phyloP scores from a whole-genome alignment of 2,888 invertebrate genomes.

The Unio delphinus region DNA sequence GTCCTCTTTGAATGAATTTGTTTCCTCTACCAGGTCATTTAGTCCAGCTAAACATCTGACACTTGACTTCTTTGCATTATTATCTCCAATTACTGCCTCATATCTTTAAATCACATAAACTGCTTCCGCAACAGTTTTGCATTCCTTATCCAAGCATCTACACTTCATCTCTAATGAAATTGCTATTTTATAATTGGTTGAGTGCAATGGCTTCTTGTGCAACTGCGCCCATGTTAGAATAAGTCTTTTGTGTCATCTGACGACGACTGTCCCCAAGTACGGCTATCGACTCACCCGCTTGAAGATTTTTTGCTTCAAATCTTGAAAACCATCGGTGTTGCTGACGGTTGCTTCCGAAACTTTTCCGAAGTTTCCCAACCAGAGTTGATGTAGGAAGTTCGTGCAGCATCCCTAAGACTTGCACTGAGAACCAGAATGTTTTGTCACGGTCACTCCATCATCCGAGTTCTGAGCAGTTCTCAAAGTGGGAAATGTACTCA shows the following conservation, averaged over 20 bases:
- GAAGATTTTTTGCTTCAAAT: background rate
- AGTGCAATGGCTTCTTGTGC: background rate
- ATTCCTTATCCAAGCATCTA: background rate
- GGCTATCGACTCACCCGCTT: background rate
- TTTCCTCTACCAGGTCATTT: too few species aligned
- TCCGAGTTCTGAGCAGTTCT: too few species aligned
- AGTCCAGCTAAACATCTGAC: too few species aligned
- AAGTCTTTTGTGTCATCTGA: background rate
- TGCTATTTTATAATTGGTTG: background rate
- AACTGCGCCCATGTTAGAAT: background rate
- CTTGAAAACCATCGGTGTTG: too few species aligned
- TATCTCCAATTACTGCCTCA: too few species aligned
- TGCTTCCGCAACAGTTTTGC: constrained; percentile 1
- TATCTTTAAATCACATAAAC: background rate
- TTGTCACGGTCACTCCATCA: background rate
- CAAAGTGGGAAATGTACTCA: too few species aligned
- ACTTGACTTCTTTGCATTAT: too few species aligned
- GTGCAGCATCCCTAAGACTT: background rate
- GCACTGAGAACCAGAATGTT: background rate
- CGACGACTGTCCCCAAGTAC: background rate
- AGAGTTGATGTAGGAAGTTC: background rate
- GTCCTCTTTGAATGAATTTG: background rate
- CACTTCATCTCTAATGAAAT: background rate
- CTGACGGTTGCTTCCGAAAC: too few species aligned
- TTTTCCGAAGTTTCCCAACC: too few species aligned